A percentile compares a stretch with the other conserved stretches of the same genome.
phyloP scores from a whole-genome alignment of 2,888 invertebrate species.

The Cantharis flavilabris region DNA sequence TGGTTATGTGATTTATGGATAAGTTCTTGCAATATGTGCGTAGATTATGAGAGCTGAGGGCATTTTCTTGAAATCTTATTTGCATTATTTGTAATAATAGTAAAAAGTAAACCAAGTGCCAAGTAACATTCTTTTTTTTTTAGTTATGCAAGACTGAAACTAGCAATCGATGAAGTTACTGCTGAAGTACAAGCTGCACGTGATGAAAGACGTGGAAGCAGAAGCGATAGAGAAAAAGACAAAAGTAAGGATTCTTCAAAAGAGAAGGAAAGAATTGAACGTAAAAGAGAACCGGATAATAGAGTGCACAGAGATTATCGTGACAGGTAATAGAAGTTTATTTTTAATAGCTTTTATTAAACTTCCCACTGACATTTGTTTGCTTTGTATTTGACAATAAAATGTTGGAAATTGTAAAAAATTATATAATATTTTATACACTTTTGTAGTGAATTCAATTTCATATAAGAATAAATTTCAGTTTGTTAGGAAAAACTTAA shows the following conservation, averaged over 20 bases:
- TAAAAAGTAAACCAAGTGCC: too few relatives aligned
- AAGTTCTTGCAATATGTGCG: neutral
- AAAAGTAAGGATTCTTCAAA: conserved; percentile 34
- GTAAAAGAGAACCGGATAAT: conserved; percentile 25
- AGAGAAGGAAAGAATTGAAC: conserved; percentile 34
- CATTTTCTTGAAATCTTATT: neutral
- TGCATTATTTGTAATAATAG: too few relatives aligned
- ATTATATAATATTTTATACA: too few relatives aligned
- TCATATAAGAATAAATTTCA: too few relatives aligned
- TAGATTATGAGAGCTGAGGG: neutral
- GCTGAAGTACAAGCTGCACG: conserved; percentile 64
- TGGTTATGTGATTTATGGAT: neutral
- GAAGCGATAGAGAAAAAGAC: conserved; percentile 39
- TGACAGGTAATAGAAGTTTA: conserved; percentile 25
- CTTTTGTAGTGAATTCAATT: too few relatives aligned
- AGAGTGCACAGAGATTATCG: conserved; percentile 17
- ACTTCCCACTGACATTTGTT: too few relatives aligned
- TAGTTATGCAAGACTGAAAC: conserved; percentile 69
- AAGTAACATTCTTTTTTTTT: neutral
- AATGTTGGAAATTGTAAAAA: too few relatives aligned
- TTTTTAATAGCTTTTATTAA: neutral
- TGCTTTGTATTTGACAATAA: too few relatives aligned
- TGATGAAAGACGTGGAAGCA: conserved; percentile 53
- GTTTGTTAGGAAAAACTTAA: too few relatives aligned
- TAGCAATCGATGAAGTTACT: conserved; percentile 71